These are phyloP conservation scores for Limnephilus marmoratus DNA, from an alignment of 2,888 invertebrate species.

Conservation along the genomic window DNA sequence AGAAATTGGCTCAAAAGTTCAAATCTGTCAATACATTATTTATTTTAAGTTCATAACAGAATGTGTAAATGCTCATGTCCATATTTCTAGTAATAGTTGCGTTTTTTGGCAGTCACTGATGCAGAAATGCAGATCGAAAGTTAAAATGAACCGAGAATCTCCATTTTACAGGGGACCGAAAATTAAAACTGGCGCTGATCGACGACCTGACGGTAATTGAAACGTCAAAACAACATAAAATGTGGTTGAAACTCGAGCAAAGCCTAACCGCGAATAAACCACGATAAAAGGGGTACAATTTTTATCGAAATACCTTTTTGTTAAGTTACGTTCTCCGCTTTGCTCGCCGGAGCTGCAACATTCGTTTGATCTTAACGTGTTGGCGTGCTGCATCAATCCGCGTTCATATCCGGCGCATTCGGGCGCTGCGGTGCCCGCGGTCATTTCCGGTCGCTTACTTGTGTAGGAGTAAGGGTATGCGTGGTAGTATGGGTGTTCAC, in stretches of 20 bases:
- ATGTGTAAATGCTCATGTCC: too few relatives aligned
- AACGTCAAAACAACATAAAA: not conserved
- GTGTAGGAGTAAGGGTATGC: not conserved
- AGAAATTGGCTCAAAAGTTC: too few relatives aligned
- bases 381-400: not conserved
- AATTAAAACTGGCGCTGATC: too few relatives aligned
- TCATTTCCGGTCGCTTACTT: not conserved
- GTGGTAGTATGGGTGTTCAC: not conserved
- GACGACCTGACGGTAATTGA: too few relatives aligned
- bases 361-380: constrained; percentile 29
- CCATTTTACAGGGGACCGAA: too few relatives aligned
- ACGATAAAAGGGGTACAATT: not conserved
- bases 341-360: not conserved
- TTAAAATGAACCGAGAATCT: too few relatives aligned
- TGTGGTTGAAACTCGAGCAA: not conserved
- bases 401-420: not conserved
- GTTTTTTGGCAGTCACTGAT: too few relatives aligned
- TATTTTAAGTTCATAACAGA: too few relatives aligned
- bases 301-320: not conserved
- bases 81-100: too few relatives aligned
- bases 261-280: not conserved
- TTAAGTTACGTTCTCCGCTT: not conserved
- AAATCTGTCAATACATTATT: too few relatives aligned
- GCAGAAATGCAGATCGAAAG: too few relatives aligned
- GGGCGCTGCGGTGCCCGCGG: not conserved